Percentiles rank a stretch among this genome's conserved stretches.
These are phyloP conservation scores for Pollenia amentaria DNA, from an alignment of 2,888 invertebrate species.

Conservation along the genomic window DNA sequence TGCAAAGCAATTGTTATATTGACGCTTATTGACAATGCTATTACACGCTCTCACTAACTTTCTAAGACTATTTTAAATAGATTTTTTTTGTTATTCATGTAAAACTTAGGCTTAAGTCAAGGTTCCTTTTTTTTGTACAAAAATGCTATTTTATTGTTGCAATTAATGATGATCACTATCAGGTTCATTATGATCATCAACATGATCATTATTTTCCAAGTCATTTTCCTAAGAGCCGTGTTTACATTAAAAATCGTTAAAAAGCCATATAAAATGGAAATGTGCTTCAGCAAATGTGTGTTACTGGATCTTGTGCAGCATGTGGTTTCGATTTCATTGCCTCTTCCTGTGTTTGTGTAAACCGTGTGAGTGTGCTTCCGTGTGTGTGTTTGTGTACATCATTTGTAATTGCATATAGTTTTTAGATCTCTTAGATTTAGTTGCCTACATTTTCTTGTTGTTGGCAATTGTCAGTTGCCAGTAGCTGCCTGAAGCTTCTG, in stretches of 20 bases:
- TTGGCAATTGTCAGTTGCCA: neutral
- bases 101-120: constrained; percentile 20
- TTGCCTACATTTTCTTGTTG: constrained; percentile 36
- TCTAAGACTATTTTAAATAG: neutral
- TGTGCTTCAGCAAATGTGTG: constrained; percentile 79
- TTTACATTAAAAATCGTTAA: constrained; percentile 80
- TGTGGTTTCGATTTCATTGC: constrained; percentile 82
- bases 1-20: constrained; percentile 34
- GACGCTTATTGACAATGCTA: constrained; percentile 39
- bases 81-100: neutral
- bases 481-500: constrained; percentile 4
- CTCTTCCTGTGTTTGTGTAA: constrained; percentile 78
- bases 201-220: constrained; percentile 14
- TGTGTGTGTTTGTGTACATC: constrained; percentile 66
- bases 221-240: constrained; percentile 51
- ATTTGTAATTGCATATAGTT: constrained; percentile 23
- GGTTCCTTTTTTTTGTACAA: constrained; percentile 5
- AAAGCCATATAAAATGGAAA: constrained; percentile 79
- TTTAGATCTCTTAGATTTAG: constrained; percentile 15
- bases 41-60: neutral
- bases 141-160: constrained; percentile 29
- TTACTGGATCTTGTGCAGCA: constrained; percentile 81
- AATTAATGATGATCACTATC: constrained; percentile 16
- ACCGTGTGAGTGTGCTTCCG: neutral
- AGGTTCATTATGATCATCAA: constrained; percentile 23